Evolutionary conservation across 2,113 vertebrate genomes (phyloP).

Genomic region (Neotoma lepida): DNA sequence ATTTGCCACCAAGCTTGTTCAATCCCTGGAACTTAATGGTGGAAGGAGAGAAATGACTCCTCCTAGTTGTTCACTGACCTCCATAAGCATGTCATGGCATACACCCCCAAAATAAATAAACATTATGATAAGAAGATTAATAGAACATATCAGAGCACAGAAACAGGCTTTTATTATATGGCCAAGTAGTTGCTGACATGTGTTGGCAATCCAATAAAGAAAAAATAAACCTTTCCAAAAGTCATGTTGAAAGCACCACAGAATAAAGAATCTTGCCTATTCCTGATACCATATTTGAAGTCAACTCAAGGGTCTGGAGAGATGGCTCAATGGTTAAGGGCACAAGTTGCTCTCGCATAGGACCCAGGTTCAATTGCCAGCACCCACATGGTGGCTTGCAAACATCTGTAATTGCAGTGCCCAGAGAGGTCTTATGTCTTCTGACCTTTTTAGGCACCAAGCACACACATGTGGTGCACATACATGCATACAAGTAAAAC

Average conservation of each 20-base stretch:
- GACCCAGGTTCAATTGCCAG: background rate
- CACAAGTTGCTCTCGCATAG: background rate
- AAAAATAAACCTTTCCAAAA: slow-evolving; percentile 27
- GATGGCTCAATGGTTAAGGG: background rate
- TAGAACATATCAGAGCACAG: background rate
- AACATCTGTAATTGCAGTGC: background rate
- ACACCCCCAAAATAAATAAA: background rate
- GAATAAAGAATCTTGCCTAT: background rate
- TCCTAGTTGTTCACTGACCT: background rate
- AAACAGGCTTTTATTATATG: background rate
- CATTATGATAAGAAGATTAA: background rate
- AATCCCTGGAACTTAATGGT: background rate
- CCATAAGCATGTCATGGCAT: background rate
- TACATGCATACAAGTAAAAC: background rate
- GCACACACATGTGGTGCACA: background rate
- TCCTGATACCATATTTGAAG: background rate
- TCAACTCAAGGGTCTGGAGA: background rate
- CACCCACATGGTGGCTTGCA: background rate
- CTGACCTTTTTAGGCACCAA: background rate
- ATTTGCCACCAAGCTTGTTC: background rate
- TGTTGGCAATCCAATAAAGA: background rate
- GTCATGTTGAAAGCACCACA: background rate
- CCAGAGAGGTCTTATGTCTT: background rate
- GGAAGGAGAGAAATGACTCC: background rate
- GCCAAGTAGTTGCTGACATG: background rate